Percentiles rank a stretch among this genome's conserved stretches.
These are phyloP conservation scores for Pherbina coryleti DNA, from an alignment of 2,888 invertebrate species.

Conservation along the genomic window DNA sequence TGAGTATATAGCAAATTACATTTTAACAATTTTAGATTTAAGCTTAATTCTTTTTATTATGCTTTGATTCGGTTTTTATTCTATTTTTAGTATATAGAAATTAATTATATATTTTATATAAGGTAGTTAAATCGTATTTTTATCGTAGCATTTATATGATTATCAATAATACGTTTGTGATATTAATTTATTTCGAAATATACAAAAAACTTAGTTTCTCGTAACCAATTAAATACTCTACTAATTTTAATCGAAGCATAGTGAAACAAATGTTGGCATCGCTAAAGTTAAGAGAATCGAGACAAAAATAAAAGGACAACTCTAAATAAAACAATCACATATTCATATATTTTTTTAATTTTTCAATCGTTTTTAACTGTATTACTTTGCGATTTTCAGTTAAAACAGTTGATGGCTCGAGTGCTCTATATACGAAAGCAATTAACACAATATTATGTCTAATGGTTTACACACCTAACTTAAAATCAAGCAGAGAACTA, in stretches of 20 bases:
- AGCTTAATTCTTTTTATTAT: slow-evolving; percentile 29
- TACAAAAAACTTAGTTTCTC: neutral
- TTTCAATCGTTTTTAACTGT: slow-evolving; percentile 28
- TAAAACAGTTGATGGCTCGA: neutral
- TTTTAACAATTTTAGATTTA: neutral
- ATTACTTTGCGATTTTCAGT: slow-evolving; percentile 30
- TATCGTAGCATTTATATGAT: slow-evolving; percentile 10
- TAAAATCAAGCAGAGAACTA: slow-evolving; percentile 35
- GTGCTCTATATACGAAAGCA: neutral
- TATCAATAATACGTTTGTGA: slow-evolving; percentile 49
- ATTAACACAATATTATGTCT: slow-evolving; percentile 61
- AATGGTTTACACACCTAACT: slow-evolving; percentile 69
- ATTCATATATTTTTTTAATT: too few species aligned
- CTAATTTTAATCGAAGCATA: slow-evolving; percentile 12
- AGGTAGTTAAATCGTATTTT: neutral
- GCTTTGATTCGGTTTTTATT: neutral
- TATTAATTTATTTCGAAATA: slow-evolving; percentile 41
- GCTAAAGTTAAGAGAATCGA: slow-evolving; percentile 18
- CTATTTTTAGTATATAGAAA: neutral
- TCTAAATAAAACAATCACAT: too few species aligned
- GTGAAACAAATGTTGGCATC: slow-evolving; percentile 34
- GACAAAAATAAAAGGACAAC: neutral
- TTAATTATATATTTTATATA: slow-evolving; percentile 9
- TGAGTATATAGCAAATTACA: too few species aligned
- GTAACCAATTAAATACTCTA: neutral